Conservation (phyloP, 1,140 invertebrate species). For the Camponotus pennsylvanicus region DNA sequence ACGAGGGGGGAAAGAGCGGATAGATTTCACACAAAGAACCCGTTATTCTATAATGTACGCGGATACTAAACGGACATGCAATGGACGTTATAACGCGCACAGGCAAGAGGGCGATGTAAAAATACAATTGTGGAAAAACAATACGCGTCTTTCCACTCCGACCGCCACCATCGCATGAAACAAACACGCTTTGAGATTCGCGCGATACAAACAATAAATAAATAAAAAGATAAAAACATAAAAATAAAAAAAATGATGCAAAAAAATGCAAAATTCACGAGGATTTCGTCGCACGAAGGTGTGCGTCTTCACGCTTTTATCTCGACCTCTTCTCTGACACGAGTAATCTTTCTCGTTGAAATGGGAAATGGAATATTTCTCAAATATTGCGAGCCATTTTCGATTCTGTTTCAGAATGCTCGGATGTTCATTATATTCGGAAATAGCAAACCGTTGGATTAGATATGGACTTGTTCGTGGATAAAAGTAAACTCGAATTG, state of each 20-base stretch:
- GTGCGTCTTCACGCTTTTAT: constrained; percentile 37
- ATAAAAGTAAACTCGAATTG: background rate
- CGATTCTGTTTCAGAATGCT: constrained; percentile 20
- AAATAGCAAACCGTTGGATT: background rate
- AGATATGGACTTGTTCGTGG: background rate
- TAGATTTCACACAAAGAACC: constrained; percentile 60
- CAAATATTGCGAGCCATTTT: background rate
- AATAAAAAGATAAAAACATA: constrained; percentile 14
- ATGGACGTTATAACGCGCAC: constrained; percentile 48
- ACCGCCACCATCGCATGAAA: constrained; percentile 12
- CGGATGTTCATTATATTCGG: background rate
- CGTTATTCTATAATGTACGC: constrained; percentile 55
- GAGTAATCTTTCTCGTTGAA: constrained; percentile 19
- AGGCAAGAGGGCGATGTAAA: constrained; percentile 45
- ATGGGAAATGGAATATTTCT: constrained; percentile 52
- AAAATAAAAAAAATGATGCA: constrained; percentile 5
- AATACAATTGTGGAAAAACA: constrained; percentile 67
- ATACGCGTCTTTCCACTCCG: constrained; percentile 48
- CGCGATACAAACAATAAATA: constrained; percentile 29
- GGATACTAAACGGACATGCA: constrained; percentile 66
- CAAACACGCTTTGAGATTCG: constrained; percentile 52
- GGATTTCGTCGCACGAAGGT: constrained; percentile 4
- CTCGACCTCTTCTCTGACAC: constrained; percentile 32
- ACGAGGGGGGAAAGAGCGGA: constrained; percentile 1
- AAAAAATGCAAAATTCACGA: constrained; percentile 36